Evolutionary conservation across 2,113 vertebrate genomes (phyloP).

Genomic region (Ictidomys tridecemlineatus): DNA sequence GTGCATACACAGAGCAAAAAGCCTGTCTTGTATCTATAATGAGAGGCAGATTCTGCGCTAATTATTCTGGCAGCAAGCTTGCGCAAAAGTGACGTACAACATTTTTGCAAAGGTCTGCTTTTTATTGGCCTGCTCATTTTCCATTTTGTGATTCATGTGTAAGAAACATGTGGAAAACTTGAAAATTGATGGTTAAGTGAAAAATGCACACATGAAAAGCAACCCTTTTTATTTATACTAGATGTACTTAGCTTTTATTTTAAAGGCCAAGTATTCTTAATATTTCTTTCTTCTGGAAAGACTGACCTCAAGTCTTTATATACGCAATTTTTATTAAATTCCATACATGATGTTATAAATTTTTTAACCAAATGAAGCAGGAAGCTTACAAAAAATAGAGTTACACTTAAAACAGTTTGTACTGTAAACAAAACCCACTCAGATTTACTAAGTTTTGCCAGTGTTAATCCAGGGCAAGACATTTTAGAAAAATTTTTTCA

Average conservation of each 20-base stretch:
- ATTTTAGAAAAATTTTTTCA: neutral
- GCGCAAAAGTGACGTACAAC: slow-evolving; percentile 12
- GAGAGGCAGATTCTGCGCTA: slow-evolving; percentile 70
- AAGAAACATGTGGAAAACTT: slow-evolving; percentile 45
- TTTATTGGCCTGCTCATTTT: slow-evolving; percentile 59
- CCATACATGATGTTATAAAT: neutral
- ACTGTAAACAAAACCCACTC: slow-evolving; percentile 60
- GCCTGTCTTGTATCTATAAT: slow-evolving; percentile 49
- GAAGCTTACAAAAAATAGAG: slow-evolving; percentile 46
- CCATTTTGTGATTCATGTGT: slow-evolving; percentile 35
- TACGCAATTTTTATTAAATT: slow-evolving; percentile 61
- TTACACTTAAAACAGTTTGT: slow-evolving; percentile 5
- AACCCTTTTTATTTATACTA: neutral
- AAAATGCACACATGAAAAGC: neutral
- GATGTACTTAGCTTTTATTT: slow-evolving; percentile 61
- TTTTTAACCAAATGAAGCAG: slow-evolving; percentile 57
- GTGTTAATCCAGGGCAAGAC: neutral
- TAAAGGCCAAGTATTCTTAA: slow-evolving; percentile 60
- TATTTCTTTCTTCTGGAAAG: neutral
- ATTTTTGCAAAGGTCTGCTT: slow-evolving; percentile 58
- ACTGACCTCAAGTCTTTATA: slow-evolving; percentile 45
- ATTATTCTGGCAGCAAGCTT: slow-evolving; percentile 74
- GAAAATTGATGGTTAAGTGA: slow-evolving; percentile 62
- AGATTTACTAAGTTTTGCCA: slow-evolving; percentile 56
- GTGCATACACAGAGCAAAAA: slow-evolving; percentile 63